Evolutionary conservation across 2,888 invertebrate species (phyloP).

Genomic region (Brenthis hecate): DNA sequence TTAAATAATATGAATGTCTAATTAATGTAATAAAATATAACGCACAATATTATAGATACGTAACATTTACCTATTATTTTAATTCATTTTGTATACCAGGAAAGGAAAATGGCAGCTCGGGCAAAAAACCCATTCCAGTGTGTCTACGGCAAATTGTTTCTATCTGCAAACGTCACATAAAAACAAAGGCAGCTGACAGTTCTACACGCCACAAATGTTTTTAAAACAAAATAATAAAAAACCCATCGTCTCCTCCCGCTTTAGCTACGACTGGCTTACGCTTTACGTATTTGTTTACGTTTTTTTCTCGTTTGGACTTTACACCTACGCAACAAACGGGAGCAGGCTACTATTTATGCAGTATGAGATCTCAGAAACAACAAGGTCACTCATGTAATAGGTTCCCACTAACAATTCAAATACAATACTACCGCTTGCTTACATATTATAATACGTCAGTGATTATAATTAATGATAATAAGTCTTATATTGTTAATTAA

Average conservation of each 20-base stretch:
- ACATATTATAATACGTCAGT: conserved; percentile 11
- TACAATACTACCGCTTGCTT: conserved; percentile 25
- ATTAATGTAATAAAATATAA: no score
- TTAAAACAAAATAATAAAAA: conserved; percentile 47
- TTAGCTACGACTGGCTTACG: conserved; percentile 55
- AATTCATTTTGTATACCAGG: background rate
- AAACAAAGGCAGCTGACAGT: conserved; percentile 41
- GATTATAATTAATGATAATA: background rate
- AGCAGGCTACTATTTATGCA: conserved; percentile 35
- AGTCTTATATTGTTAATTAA: conserved; percentile 5
- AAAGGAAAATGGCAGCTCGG: background rate
- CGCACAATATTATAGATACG: background rate
- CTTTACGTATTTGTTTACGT: conserved; percentile 60
- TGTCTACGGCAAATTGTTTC: conserved; percentile 3
- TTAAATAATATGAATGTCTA: no score
- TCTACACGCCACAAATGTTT: conserved; percentile 35
- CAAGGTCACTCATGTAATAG: conserved; percentile 35
- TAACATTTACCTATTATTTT: background rate
- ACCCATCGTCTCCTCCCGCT: conserved; percentile 63
- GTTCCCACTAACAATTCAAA: conserved; percentile 26
- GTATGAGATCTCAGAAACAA: conserved; percentile 36
- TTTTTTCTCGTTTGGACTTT: conserved; percentile 51
- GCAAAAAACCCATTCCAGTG: conserved; percentile 27
- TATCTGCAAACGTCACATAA: conserved; percentile 16
- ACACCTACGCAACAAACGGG: conserved; percentile 37